Percentiles rank a stretch among this genome's conserved stretches.
Evolutionary conservation across 2,113 vertebrate species (phyloP).

Genomic region (Solea senegalensis): DNA sequence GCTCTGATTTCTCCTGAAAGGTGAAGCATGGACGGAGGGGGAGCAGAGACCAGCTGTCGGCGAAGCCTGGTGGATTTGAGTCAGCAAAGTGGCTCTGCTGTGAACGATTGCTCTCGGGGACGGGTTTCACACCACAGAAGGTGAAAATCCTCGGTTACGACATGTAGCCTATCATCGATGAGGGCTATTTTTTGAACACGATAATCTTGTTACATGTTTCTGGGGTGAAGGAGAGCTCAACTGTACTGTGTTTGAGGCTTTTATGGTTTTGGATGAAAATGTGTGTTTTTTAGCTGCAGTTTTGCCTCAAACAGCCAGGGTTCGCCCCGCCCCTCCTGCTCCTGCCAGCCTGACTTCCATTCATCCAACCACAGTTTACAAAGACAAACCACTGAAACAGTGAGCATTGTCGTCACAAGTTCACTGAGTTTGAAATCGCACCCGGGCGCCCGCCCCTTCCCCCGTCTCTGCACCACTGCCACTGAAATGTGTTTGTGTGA

Average conservation of each 20-base stretch:
- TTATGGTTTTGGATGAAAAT: slow-evolving; percentile 1
- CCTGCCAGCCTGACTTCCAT: slow-evolving; percentile 31
- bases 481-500: slow-evolving; percentile 74
- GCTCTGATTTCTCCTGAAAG: slow-evolving; percentile 66
- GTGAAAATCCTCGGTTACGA: slow-evolving; percentile 36
- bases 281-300: background rate
- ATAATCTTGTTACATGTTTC: slow-evolving; percentile 1
- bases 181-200: background rate
- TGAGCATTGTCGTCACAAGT: slow-evolving; percentile 63
- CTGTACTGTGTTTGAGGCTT: background rate
- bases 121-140: slow-evolving; percentile 35
- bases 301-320: slow-evolving; percentile 2
- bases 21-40: slow-evolving; percentile 58
- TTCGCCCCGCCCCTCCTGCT: background rate
- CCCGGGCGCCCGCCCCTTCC: slow-evolving; percentile 44
- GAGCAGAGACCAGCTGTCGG: slow-evolving; percentile 65
- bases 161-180: slow-evolving; percentile 5
- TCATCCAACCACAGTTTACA: slow-evolving; percentile 50
- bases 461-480: slow-evolving; percentile 60
- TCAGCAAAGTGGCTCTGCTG: slow-evolving; percentile 60
- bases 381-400: slow-evolving; percentile 42
- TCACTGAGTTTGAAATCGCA: slow-evolving; percentile 72
- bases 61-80: slow-evolving; percentile 54
- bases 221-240: background rate
- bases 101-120: slow-evolving; percentile 55